Percentiles rank a stretch among this genome's conserved stretches.
Evolutionary conservation across 2,888 invertebrate genomes (phyloP).

Genomic region (Priocnemis perturbator): DNA sequence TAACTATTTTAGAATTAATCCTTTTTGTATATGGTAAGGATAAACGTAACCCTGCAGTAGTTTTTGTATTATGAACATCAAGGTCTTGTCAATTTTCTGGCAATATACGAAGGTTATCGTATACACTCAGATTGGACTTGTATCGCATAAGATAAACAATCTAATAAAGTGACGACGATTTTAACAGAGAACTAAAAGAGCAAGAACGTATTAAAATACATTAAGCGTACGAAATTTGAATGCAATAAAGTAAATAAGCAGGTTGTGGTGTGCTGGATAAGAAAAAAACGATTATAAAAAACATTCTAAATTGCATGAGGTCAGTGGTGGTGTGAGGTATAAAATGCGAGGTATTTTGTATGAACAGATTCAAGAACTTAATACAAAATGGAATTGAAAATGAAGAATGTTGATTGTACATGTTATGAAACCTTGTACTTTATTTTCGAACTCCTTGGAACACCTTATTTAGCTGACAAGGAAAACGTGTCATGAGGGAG

Average conservation of each 20-base stretch:
- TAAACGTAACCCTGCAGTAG: conserved; percentile 50
- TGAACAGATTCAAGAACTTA: too few species aligned
- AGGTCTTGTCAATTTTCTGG: conserved; percentile 52
- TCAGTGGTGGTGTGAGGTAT: conserved; percentile 1
- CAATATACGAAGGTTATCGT: conserved; percentile 34
- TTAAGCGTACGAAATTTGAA: too few species aligned
- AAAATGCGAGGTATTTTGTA: conserved; percentile 9
- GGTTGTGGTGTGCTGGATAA: neutral
- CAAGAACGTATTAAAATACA: too few species aligned
- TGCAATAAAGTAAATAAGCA: conserved; percentile 9
- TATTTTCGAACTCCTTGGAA: too few species aligned
- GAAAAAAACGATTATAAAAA: conserved; percentile 12
- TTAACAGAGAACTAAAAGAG: too few species aligned
- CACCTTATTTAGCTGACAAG: too few species aligned
- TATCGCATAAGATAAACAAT: conserved; percentile 42
- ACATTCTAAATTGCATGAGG: conserved; percentile 6
- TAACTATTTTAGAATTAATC: conserved; percentile 53
- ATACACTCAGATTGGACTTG: conserved; percentile 47
- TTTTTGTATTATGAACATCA: conserved; percentile 57
- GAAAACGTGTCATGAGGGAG: too few species aligned
- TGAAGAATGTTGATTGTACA: too few species aligned
- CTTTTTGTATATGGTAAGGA: conserved; percentile 56
- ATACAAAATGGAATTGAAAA: too few species aligned
- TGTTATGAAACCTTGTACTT: too few species aligned
- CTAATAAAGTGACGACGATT: conserved; percentile 37